phyloP scores from a whole-genome alignment of 2,888 invertebrate species.

The Eulithis prunata region DNA sequence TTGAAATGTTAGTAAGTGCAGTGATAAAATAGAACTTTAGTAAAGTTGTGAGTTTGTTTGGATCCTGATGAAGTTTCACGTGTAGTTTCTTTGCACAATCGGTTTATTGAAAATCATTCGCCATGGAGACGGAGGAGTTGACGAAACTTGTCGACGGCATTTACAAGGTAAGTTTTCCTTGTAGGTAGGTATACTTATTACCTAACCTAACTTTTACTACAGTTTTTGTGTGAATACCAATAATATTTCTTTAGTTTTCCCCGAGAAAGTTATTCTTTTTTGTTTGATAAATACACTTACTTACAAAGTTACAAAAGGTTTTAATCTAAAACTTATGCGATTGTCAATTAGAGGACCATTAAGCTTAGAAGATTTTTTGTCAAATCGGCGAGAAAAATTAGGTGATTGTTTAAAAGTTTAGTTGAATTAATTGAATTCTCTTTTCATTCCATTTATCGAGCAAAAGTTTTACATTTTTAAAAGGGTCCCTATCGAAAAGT shows the following conservation, averaged over 20 bases:
- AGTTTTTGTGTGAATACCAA: neutral
- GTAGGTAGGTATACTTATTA: neutral
- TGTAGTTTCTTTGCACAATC: conserved; percentile 66
- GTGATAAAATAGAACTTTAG: conserved; percentile 72
- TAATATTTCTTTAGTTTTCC: neutral
- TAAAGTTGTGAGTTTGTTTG: conserved; percentile 59
- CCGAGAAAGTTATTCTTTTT: neutral
- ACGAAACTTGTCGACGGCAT: conserved; percentile 96
- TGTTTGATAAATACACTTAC: conserved; percentile 3
- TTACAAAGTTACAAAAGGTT: no score
- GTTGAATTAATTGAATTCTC: conserved; percentile 40
- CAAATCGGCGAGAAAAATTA: conserved; percentile 31
- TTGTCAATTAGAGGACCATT: conserved; percentile 19
- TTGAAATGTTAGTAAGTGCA: conserved; percentile 78
- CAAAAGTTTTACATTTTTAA: conserved; percentile 34
- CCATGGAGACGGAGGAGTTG: conserved; percentile 94
- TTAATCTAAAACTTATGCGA: conserved; percentile 18
- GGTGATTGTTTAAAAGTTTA: conserved; percentile 37
- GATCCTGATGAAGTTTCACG: conserved; percentile 75
- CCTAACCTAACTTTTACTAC: conserved; percentile 2
- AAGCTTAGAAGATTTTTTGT: conserved; percentile 29
- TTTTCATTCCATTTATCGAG: conserved; percentile 38
- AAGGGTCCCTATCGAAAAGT: conserved; percentile 26
- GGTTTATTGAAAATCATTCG: conserved; percentile 68
- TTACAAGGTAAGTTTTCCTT: conserved; percentile 88